These are phyloP conservation scores for Xestia rhomboidea DNA, from an alignment of 2,888 invertebrate genomes.

Conservation along the genomic window DNA sequence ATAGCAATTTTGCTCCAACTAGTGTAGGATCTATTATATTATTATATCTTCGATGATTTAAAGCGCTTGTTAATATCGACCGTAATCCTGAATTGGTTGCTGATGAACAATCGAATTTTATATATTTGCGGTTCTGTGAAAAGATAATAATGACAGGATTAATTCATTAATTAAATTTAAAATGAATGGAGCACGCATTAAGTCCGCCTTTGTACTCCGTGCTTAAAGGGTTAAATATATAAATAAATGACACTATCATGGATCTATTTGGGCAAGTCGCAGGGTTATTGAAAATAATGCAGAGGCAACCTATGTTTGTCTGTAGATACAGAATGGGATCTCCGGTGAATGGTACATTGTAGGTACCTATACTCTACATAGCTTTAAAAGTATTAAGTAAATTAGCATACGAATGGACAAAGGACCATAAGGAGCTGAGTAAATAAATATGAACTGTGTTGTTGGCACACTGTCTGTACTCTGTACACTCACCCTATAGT, in stretches of 20 bases:
- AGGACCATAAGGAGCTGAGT: constrained; percentile 17
- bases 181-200: too few species aligned
- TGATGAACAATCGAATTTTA: too few species aligned
- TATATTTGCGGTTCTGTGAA: too few species aligned
- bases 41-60: too few species aligned
- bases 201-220: too few species aligned
- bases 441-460: constrained; percentile 33
- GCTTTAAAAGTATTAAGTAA: constrained; percentile 1
- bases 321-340: neutral
- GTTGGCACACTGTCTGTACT: constrained; percentile 39
- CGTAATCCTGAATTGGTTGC: too few species aligned
- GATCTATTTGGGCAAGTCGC: neutral
- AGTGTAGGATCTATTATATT: too few species aligned
- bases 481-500: constrained; percentile 12
- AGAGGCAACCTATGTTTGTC: neutral
- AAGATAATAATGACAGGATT: too few species aligned
- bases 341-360: neutral
- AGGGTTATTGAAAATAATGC: neutral
- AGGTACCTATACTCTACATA: neutral
- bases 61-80: too few species aligned
- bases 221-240: too few species aligned
- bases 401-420: constrained; percentile 33
- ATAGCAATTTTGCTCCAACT: too few species aligned
- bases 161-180: too few species aligned
- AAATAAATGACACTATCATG: neutral